Conservation (phyloP, 1,140 invertebrate genomes). For the Orchestia grillus region DNA sequence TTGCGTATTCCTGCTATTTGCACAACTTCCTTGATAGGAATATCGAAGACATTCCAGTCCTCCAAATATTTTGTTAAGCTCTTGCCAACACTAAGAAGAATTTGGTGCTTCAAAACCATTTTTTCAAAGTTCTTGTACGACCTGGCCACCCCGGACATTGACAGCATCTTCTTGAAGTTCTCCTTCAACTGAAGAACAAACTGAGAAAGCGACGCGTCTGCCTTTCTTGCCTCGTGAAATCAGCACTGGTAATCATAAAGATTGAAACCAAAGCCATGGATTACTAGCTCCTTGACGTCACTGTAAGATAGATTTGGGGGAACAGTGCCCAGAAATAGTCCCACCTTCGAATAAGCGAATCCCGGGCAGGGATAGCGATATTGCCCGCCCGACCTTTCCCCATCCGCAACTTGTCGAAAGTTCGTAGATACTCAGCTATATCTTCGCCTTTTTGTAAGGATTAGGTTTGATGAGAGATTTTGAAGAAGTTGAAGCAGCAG, state of each 20-base stretch:
- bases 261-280: background rate
- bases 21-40: background rate
- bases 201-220: background rate
- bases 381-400: background rate
- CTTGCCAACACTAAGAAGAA: background rate
- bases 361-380: background rate
- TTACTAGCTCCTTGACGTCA: background rate
- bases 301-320: background rate
- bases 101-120: background rate
- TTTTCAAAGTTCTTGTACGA: background rate
- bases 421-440: background rate
- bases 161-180: background rate
- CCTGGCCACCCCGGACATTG: background rate
- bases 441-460: background rate
- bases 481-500: background rate
- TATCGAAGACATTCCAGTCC: background rate
- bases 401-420: background rate
- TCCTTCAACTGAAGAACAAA: background rate
- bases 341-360: background rate
- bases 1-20: too few species aligned
- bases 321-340: background rate
- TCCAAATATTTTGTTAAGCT: background rate
- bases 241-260: background rate
- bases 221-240: background rate
- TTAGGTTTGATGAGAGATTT: background rate